These are phyloP conservation scores for Congeria kusceri DNA, from an alignment of 2,888 invertebrate genomes.

Conservation along the genomic window DNA sequence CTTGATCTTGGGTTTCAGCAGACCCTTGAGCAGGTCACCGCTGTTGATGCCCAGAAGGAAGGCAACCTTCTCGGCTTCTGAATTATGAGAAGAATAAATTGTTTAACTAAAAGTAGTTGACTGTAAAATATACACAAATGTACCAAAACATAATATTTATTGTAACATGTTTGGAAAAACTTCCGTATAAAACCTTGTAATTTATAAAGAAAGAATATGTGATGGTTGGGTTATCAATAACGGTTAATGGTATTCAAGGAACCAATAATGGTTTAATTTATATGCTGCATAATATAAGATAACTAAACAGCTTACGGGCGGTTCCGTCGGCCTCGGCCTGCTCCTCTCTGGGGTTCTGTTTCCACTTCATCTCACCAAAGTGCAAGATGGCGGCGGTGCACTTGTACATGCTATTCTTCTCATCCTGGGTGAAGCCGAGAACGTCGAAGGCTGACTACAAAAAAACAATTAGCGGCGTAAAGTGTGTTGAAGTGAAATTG, in stretches of 20 bases:
- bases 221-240: too few relatives aligned
- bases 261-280: too few relatives aligned
- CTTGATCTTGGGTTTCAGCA: slow-evolving; percentile 98
- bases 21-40: slow-evolving; percentile 91
- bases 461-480: background rate
- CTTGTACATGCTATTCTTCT: slow-evolving; percentile 98
- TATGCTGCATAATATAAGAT: background rate
- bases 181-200: too few relatives aligned
- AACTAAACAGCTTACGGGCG: slow-evolving; percentile 70
- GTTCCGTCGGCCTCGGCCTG: slow-evolving; percentile 88
- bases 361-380: slow-evolving; percentile 99
- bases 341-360: slow-evolving; percentile 99
- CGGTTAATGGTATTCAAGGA: too few relatives aligned
- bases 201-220: too few relatives aligned
- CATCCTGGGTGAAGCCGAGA: slow-evolving; percentile 96
- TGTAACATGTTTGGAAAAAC: too few relatives aligned
- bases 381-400: slow-evolving; percentile 99
- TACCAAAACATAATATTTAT: too few relatives aligned
- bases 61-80: slow-evolving; percentile 90
- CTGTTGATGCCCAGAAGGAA: slow-evolving; percentile 96
- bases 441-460: slow-evolving; percentile 98
- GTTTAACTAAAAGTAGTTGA: too few relatives aligned
- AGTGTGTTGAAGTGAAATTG: background rate
- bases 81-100: background rate
- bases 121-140: too few relatives aligned